phyloP scores from a whole-genome alignment of 1,140 invertebrate genomes.

The Zeugodacus cucurbitae region DNA sequence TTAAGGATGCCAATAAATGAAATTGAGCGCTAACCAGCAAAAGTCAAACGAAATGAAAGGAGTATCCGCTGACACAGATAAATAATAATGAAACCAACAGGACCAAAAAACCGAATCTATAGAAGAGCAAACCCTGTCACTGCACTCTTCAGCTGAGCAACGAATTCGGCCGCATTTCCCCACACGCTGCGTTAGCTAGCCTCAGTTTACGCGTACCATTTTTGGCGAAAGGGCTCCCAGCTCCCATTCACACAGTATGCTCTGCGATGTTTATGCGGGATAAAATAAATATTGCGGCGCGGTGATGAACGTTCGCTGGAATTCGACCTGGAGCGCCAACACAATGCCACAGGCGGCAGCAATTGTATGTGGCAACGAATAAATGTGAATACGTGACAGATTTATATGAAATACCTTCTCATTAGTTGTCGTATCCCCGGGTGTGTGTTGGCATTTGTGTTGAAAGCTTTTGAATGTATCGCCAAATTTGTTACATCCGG shows the following conservation, averaged over 20 bases:
- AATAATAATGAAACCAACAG: too few relatives aligned
- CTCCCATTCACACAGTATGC: not conserved
- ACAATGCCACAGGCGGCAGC: not conserved
- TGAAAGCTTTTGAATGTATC: not conserved
- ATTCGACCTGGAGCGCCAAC: not conserved
- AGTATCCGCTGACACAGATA: not conserved
- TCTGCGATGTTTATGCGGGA: not conserved
- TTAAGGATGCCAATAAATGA: conserved; percentile 25
- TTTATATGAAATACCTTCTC: not conserved
- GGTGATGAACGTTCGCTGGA: not conserved
- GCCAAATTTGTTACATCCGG: not conserved
- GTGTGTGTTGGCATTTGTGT: not conserved
- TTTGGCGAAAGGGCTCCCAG: too few relatives aligned
- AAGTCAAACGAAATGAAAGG: not conserved
- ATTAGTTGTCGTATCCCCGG: not conserved
- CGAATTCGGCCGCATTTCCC: not conserved
- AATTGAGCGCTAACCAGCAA: not conserved
- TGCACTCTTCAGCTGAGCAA: not conserved
- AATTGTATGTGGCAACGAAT: not conserved
- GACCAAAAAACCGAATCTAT: not conserved
- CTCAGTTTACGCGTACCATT: not conserved
- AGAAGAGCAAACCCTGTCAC: not conserved
- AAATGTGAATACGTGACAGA: conserved; percentile 13
- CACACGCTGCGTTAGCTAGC: not conserved
- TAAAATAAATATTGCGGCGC: not conserved